Percentiles rank a stretch among this genome's conserved stretches.
phyloP scores from a whole-genome alignment of 1,140 invertebrate species.

The Cydia strobilella region DNA sequence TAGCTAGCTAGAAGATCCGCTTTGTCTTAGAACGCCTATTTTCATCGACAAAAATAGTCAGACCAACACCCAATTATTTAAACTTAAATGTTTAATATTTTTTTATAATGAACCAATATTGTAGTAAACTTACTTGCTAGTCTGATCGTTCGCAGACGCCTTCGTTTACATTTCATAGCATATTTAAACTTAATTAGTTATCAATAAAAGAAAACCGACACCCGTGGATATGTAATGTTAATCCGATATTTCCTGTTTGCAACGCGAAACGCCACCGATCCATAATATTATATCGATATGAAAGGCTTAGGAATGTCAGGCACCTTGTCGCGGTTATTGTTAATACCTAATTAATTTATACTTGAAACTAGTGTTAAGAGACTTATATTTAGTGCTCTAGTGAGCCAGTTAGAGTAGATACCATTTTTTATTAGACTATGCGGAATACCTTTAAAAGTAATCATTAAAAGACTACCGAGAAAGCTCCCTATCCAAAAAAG shows the following conservation, averaged over 20 bases:
- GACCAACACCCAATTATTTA: neutral
- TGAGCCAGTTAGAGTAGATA: neutral
- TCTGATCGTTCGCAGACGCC: neutral
- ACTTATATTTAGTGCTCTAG: neutral
- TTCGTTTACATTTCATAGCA: neutral
- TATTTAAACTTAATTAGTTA: neutral
- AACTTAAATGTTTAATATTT: neutral
- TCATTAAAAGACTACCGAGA: too few species aligned
- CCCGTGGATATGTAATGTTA: conserved; percentile 36
- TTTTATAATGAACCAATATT: neutral
- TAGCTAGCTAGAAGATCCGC: neutral
- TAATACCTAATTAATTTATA: neutral
- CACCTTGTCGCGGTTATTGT: neutral
- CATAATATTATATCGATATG: conserved; percentile 15
- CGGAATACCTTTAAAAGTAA: too few species aligned
- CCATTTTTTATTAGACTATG: too few species aligned
- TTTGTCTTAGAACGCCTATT: neutral
- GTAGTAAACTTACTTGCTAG: neutral
- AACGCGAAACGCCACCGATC: conserved; percentile 10
- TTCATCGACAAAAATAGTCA: neutral
- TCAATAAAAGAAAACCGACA: conserved; percentile 17
- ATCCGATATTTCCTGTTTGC: conserved; percentile 39
- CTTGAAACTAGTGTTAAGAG: neutral
- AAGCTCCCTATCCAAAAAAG: too few species aligned
- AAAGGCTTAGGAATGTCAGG: neutral